Evolutionary conservation across 2,113 vertebrate species (phyloP), one percentile per base, ranked within the genome.

Genomic region (Fulmarus glacialis): DNA sequence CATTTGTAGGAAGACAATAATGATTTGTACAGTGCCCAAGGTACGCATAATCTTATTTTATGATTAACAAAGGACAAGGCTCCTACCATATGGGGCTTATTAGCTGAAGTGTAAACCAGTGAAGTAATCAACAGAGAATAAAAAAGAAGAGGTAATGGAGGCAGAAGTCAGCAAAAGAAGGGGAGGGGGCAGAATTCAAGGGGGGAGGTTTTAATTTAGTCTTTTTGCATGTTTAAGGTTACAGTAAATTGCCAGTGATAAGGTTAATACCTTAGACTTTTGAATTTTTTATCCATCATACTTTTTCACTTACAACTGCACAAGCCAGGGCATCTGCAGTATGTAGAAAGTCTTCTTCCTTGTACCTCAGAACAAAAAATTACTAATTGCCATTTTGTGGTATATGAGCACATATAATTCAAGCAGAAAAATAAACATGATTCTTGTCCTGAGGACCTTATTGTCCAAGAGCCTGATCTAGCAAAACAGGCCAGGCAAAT

Each of bases 401-500:
- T 80, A 27, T 62, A 71, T 47, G 20, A 95, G 70, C 81, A 60
- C n/a, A 29, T 70, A 95, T 16, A 89, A 92, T 79, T 79, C 71
- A 72, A 86, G 74, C n/a, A 96, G 89, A 78, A 95, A 91, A 77
- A 80, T 52, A 95, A 96, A 90, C 71, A 34, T 4, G 38, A 59
- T 66, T 93, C 80, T 82, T 96, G 78, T 85, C 93, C 55, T 38
- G 50, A 71, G 63, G 85, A 93, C 67, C 12, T 93, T 66, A 43
- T 14, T 80, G 91, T 91, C 78, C 87, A 81, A 70, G n/a, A 80
- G 45, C 45, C 66, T 59, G 71, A 96, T 66, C 70, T 85, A 67
- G 91, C 87, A 82, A 91, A 96, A 88, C 87, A 93, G 79, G 89
- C 78, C n/a, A 26, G 62, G 78, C 71, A 68, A 77, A 96, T 67